Evolutionary conservation across 2,113 vertebrate genomes (phyloP).

Genomic region (Nibea coibor): DNA sequence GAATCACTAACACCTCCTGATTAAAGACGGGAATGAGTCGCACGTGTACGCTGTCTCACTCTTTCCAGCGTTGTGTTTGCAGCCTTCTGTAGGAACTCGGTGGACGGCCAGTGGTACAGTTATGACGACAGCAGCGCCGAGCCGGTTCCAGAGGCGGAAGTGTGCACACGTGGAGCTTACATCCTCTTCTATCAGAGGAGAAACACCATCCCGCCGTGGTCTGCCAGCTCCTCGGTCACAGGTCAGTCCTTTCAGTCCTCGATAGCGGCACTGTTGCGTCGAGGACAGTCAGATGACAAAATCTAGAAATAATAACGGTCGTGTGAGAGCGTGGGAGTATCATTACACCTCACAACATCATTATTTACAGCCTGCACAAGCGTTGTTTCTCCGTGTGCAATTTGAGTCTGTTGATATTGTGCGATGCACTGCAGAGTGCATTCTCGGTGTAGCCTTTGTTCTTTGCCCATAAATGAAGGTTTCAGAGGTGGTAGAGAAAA

Average conservation of each 20-base stretch:
- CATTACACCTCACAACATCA: not conserved
- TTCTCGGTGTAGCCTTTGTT: not conserved
- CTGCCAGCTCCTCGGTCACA: conserved; percentile 86
- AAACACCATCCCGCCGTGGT: conserved; percentile 88
- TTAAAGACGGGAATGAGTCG: not conserved
- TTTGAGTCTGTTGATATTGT: not conserved
- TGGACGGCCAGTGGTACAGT: conserved; percentile 94
- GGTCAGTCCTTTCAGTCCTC: conserved; percentile 81
- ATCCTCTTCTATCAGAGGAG: conserved; percentile 97
- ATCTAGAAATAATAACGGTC: not conserved
- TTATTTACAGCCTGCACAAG: not conserved
- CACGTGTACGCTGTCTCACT: not conserved
- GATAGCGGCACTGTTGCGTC: not conserved
- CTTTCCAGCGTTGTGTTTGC: not conserved
- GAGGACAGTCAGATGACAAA: not conserved
- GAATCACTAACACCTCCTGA: conserved; percentile 35
- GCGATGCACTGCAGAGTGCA: not conserved
- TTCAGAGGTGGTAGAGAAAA: not conserved
- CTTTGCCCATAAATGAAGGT: not conserved
- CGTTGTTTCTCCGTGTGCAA: not conserved
- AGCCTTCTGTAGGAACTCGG: conserved; percentile 94
- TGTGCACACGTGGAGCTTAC: conserved; percentile 92
- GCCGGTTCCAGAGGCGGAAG: conserved; percentile 85
- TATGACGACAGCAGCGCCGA: conserved; percentile 93
- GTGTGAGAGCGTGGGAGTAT: not conserved